Base-by-base conservation (phyloP, 1,140 invertebrate species). In the Brachionus rubens region DNA sequence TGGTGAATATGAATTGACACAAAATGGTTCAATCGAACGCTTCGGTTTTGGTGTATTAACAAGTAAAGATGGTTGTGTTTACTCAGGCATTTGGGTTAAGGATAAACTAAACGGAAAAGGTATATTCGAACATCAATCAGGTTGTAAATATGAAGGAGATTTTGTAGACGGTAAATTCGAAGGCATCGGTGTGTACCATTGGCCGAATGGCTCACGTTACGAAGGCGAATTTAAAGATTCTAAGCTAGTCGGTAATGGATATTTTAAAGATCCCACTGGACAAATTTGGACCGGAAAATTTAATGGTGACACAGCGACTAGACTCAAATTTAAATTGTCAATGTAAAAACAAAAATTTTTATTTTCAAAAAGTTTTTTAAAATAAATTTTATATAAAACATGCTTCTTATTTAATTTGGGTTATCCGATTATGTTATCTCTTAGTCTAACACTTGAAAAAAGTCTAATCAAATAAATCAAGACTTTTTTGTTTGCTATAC, bases 101-200 rank as follows among this genome's bases (percentile, higher is more conserved):
- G 33, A 75, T 40, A 75, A 75, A 28, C 16, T 75, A n/a, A 52
- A 75, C 47, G 70, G 70, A 40, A 54, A 40, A 41, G 70, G 70
- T 19, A 14, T n/a, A 26, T 75, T 54, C 12, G 28, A 52, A n/a
- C 48, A 54, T 75, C 48, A 19, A n/a, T 33, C 26, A 9, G 70
- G 70, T 14, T 75, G 26, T 14, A 54, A 43, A 40, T 75, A 40
- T 30, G 70, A 75, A 75, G 70, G 70, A 6, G 47, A 52, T 54
- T 75, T 52, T 43, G 47, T 54, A 9, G 40, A 75, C 4, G 70
- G 48, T 4, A 54, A 75, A 59, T 54, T 75, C 24, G 47, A 75
- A 16, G 70, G 70, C 7, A 26, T 54, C 2, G 70, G 70, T 26
- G 33, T n/a, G 26, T 75, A 54, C 19, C 1, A 6, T 12, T 75